These are phyloP conservation scores for Camponotus vicinus DNA, from an alignment of 1,140 invertebrate genomes.

Conservation along the genomic window DNA sequence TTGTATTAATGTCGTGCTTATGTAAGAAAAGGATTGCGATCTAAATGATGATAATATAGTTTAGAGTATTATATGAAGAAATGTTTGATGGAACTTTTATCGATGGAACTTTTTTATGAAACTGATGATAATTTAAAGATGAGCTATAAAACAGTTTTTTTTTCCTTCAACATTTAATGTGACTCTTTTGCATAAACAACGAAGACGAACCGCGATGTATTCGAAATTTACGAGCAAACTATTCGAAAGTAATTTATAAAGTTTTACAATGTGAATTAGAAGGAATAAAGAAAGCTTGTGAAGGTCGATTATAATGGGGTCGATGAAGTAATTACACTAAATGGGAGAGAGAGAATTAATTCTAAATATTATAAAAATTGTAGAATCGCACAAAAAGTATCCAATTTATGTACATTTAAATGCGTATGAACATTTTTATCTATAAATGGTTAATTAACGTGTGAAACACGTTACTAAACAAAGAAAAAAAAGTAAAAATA, in stretches of 20 bases:
- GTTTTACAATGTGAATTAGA: conserved; percentile 28
- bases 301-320: conserved; percentile 26
- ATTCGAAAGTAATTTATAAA: conserved; percentile 53
- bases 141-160: conserved; percentile 4
- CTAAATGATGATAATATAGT: conserved; percentile 14
- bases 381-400: not conserved
- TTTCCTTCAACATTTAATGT: not conserved
- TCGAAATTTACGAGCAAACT: conserved; percentile 45
- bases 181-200: conserved; percentile 17
- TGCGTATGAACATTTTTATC: not conserved
- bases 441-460: conserved; percentile 3
- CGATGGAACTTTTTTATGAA: not conserved
- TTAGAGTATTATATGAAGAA: not conserved
- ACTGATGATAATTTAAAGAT: conserved; percentile 22
- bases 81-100: conserved; percentile 11
- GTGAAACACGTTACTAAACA: not conserved
- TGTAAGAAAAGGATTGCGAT: conserved; percentile 8
- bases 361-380: not conserved
- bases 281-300: conserved; percentile 16
- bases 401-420: not conserved
- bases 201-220: not conserved
- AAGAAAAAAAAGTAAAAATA: not conserved
- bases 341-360: not conserved
- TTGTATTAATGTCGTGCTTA: conserved; percentile 31
- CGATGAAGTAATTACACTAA: not conserved